Evolutionary conservation across 2,888 invertebrate genomes (phyloP), one percentile per base, ranked within the genome.

Genomic region (Scelioninae gen. 2): DNA sequence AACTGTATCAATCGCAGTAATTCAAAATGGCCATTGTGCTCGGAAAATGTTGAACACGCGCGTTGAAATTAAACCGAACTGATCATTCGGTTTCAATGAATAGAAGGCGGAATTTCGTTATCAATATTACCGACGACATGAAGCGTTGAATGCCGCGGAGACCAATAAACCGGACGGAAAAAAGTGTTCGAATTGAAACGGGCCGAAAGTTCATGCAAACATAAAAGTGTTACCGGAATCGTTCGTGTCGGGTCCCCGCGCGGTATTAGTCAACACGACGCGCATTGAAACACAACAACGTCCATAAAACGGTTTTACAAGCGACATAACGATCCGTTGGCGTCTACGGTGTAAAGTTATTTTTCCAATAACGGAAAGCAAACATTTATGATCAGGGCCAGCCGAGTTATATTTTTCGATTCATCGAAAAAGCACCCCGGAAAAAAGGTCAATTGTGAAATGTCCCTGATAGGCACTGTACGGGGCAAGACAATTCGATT

Each of bases 361-460:
- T 76, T 69, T 75, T 63, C 60, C 60, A 77, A 75, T 74, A 75
- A 76, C 73, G 63, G 73, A 75, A 73, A 39, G 58, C 31, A 74
- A 76, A 76, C 69, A 69, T 70, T 72, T 69, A 64, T 60, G 57
- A 57, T 61, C 60, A 33, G n/a, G 5, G 65, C 60, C 13, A 25
- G 31, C 53, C 43, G 57, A 37, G 46, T 61, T 74, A 53, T 55
- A 18, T 50, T 48, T 55, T 68, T 18, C 35, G 15, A 19, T 4
- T 2, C 25, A 57, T 53, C 43, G 46, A 11, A 52, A 25, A 45
- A 10, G 19, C 33, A 33, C 15, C 22, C 28, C 39, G 15, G 48
- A 46, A 46, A 35, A 35, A 55, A 18, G 25, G 13, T 11, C 2
- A 22, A 45, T n/a, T n/a, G n/a, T n/a, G n/a, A n/a, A n/a, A n/a